Conservation (phyloP, 2,113 vertebrate species). For the Bothrops jararaca region DNA sequence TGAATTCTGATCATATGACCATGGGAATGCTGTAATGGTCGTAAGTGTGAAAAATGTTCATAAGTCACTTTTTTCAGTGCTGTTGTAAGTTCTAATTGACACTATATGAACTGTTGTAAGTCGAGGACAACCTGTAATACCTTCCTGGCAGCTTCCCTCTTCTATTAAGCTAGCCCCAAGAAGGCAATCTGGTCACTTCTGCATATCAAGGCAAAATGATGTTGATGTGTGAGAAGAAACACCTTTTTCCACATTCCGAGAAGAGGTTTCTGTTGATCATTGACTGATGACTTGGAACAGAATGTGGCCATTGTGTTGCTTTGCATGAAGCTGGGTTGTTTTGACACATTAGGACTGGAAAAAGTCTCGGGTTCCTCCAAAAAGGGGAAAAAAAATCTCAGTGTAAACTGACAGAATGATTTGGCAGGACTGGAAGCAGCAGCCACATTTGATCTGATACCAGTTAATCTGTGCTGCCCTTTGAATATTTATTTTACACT, state of each 20-base stretch:
- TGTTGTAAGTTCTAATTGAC: background rate
- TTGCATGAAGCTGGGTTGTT: constrained; percentile 14
- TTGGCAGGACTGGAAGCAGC: constrained; percentile 10
- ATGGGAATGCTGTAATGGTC: background rate
- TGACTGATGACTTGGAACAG: constrained; percentile 17
- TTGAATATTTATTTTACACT: background rate
- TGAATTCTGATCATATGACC: background rate
- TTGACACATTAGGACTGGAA: constrained; percentile 11
- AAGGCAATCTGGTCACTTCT: constrained; percentile 45
- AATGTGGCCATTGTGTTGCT: constrained; percentile 4
- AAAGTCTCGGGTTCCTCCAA: background rate
- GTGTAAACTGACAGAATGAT: background rate
- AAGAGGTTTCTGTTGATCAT: background rate
- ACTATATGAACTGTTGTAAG: background rate
- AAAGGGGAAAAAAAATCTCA: background rate
- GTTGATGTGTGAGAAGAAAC: background rate
- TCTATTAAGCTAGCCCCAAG: constrained; percentile 36
- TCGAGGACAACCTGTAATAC: background rate
- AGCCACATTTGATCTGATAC: background rate
- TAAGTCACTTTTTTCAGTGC: background rate
- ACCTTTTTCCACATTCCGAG: constrained; percentile 1
- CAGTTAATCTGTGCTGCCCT: constrained; percentile 21
- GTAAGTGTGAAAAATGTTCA: background rate
- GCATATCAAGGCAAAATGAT: constrained; percentile 10
- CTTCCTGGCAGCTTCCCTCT: background rate